Base-by-base conservation (phyloP, 2,888 invertebrate species). In the Zonitis immaculata region DNA sequence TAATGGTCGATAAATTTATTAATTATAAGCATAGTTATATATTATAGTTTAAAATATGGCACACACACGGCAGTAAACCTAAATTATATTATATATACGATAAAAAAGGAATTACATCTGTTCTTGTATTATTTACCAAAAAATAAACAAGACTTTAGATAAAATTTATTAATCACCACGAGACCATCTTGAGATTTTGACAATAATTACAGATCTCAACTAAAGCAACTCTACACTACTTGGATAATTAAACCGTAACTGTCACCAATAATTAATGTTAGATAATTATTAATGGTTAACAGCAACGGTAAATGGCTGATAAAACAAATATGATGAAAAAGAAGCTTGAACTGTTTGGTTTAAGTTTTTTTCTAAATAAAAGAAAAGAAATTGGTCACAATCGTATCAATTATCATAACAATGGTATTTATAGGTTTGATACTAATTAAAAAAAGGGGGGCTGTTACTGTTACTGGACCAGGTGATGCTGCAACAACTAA, bases 51-150 rank as follows among this genome's bases (percentile, higher is more conserved):
- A 71, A 68, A 69, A 69, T 70, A 68, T 68, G 63, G 65, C 69
- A 72, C 73, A 73, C 73, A 74, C 73, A 74, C 73, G 73, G 73
- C 73, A 74, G 73, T 66, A 69, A 62, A 68, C 63, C 66, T 63
- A 54, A 58, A 60, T 61, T 54, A 56, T 48, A n/a, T n/a, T n/a
- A n/a, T n/a, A n/a, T n/a, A 52, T 56, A 59, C 52, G 57, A 52
- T 47, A 47, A 18, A 44, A 26, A 27, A n/a, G 9, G 48, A 44
- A 46, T 42, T 47, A 56, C 58, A 48, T 54, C 56, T 59, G 48
- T 49, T 46, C 54, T 53, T 49, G 47, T 51, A 22, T 47, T 42
- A n/a, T 16, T 16, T 14, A 30, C 6, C 11, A 49, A 32, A 22
- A 32, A 16, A 3, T 8, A 47, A 48, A 8, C 28, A 27, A 42